Conservation (phyloP, 2,888 invertebrate genomes). For the Aphrophora alni region DNA sequence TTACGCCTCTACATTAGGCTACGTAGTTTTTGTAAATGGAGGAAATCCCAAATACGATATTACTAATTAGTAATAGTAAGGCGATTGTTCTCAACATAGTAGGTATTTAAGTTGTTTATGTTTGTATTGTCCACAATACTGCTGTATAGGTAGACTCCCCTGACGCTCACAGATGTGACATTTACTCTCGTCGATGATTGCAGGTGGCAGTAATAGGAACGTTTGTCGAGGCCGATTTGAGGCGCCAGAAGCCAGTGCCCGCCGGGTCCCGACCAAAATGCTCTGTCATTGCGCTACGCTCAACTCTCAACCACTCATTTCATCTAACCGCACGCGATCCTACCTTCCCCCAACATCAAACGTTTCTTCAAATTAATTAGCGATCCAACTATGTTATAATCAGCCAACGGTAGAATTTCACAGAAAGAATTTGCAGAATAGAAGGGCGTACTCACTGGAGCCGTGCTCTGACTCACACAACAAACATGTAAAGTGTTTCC, state of each 20-base stretch:
- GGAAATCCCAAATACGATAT: no score
- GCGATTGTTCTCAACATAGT: no score
- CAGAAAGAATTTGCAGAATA: background rate
- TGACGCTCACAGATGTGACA: background rate
- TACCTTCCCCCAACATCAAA: background rate
- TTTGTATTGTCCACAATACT: no score
- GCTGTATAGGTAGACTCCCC: no score
- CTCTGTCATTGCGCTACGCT: background rate
- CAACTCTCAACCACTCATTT: background rate
- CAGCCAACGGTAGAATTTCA: background rate
- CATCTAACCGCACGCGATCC: background rate
- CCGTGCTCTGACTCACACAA: background rate
- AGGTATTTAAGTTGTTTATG: no score
- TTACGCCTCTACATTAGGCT: no score
- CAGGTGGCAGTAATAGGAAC: no score
- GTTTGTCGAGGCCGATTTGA: no score
- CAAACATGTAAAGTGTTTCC: no score
- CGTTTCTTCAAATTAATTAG: constrained; percentile 5
- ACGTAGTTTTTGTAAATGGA: no score
- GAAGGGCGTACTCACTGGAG: background rate
- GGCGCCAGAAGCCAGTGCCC: background rate
- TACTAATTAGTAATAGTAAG: no score
- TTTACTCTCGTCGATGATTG: no score
- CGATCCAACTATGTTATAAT: background rate
- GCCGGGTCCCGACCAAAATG: background rate